Evolutionary conservation across 2,888 invertebrate species (phyloP).

Genomic region (Pogonocherus hispidulus): DNA sequence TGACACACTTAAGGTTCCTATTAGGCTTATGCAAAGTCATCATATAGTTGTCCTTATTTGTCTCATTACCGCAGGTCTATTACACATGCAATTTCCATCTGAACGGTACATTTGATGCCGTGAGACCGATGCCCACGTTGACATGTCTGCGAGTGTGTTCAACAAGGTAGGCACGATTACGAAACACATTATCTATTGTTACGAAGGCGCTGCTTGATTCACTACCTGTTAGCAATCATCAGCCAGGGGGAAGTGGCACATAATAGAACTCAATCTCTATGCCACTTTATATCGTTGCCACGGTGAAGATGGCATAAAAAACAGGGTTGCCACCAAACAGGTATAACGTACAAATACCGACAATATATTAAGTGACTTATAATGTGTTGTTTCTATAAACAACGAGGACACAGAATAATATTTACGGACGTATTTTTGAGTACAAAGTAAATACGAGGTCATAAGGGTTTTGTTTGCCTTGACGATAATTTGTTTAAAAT

Average conservation of each 20-base stretch:
- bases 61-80: conserved; percentile 24
- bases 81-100: conserved; percentile 43
- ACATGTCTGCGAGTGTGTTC: conserved; percentile 39
- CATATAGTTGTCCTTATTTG: conserved; percentile 30
- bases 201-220: conserved; percentile 30
- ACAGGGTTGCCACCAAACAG: conserved; percentile 15
- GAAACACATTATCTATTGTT: conserved; percentile 36
- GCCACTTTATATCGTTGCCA: conserved; percentile 10
- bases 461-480: conserved; percentile 35
- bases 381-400: conserved; percentile 35
- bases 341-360: conserved; percentile 27
- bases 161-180: conserved; percentile 40
- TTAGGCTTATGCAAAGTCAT: conserved; percentile 17
- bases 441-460: conserved; percentile 29
- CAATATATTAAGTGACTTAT: conserved; percentile 28
- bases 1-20: conserved; percentile 16
- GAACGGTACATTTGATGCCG: conserved; percentile 47
- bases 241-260: conserved; percentile 15
- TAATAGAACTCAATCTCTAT: conserved; percentile 4
- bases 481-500: conserved; percentile 34
- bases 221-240: conserved; percentile 32
- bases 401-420: conserved; percentile 30
- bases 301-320: conserved; percentile 12
- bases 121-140: conserved; percentile 47
- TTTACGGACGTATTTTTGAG: conserved; percentile 33